phyloP scores from a whole-genome alignment of 2,113 vertebrate species.

The Silurus meridionalis region DNA sequence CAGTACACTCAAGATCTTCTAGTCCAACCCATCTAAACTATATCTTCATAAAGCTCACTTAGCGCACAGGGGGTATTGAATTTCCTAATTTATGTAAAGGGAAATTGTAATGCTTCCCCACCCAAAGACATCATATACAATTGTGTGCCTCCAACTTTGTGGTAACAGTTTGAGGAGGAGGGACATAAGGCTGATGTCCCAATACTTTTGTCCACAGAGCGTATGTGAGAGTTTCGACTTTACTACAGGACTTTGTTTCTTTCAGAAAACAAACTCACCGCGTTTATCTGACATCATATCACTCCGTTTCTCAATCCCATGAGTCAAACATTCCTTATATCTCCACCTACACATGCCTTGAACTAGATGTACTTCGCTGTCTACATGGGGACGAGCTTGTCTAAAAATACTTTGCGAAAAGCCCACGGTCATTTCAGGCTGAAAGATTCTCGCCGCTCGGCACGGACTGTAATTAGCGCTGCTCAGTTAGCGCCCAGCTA shows the following conservation, averaged over 20 bases:
- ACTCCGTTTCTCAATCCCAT: constrained; percentile 35
- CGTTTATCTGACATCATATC: constrained; percentile 44
- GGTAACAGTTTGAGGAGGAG: too few species aligned
- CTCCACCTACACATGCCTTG: constrained; percentile 39
- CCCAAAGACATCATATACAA: too few species aligned
- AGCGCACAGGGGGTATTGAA: too few species aligned
- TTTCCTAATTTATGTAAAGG: too few species aligned
- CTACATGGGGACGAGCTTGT: constrained; percentile 53
- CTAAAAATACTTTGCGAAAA: constrained; percentile 65
- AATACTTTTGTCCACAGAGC: too few species aligned
- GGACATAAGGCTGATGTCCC: too few species aligned
- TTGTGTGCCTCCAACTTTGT: too few species aligned
- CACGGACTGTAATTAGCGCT: constrained; percentile 60
- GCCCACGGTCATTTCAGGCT: constrained; percentile 58
- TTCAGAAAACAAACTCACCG: neutral
- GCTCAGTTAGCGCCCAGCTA: constrained; percentile 59
- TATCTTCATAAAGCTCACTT: too few species aligned
- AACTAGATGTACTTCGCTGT: constrained; percentile 14
- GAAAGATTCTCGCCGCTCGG: constrained; percentile 50
- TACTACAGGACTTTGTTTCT: neutral
- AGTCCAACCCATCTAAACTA: too few species aligned
- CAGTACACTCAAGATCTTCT: too few species aligned
- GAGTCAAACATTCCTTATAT: constrained; percentile 46
- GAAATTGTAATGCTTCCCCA: too few species aligned
- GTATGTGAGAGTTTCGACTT: neutral